A percentile compares a stretch with the other conserved stretches of the same genome.
Evolutionary conservation across 2,888 invertebrate genomes (phyloP).

Genomic region (Therioaphis trifolii): DNA sequence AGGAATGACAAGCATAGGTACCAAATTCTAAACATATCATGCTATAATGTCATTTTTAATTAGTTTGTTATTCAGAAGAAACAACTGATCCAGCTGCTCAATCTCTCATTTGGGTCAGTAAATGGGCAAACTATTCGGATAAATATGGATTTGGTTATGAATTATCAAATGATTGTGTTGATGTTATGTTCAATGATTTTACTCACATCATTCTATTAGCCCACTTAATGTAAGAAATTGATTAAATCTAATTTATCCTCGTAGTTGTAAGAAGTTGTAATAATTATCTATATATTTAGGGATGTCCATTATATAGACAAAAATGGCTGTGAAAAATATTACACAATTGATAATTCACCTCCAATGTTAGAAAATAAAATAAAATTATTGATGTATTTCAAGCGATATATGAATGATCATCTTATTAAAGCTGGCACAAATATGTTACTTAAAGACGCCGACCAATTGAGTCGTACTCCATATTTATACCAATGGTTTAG

Average conservation of each 20-base stretch:
- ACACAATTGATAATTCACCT: conserved; percentile 86
- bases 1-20: conserved; percentile 30
- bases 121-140: conserved; percentile 99
- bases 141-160: conserved; percentile 99
- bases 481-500: conserved; percentile 97
- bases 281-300: conserved; percentile 70
- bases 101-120: conserved; percentile 97
- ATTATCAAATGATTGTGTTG: conserved; percentile 96
- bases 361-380: conserved; percentile 90
- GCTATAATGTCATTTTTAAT: not conserved
- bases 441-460: conserved; percentile 82
- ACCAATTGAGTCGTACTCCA: conserved; percentile 91
- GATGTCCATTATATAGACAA: conserved; percentile 97
- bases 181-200: conserved; percentile 98
- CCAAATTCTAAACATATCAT: not conserved
- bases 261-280: not conserved
- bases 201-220: conserved; percentile 93
- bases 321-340: conserved; percentile 89
- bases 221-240: conserved; percentile 82
- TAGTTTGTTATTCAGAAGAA: conserved; percentile 65
- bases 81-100: conserved; percentile 87
- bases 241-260: not conserved
- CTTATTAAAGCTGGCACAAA: conserved; percentile 91
- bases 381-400: conserved; percentile 95
- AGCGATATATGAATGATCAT: conserved; percentile 98